Conservation (phyloP, 2,797 vertebrate genomes). For the Lacerta viridis region DNA sequence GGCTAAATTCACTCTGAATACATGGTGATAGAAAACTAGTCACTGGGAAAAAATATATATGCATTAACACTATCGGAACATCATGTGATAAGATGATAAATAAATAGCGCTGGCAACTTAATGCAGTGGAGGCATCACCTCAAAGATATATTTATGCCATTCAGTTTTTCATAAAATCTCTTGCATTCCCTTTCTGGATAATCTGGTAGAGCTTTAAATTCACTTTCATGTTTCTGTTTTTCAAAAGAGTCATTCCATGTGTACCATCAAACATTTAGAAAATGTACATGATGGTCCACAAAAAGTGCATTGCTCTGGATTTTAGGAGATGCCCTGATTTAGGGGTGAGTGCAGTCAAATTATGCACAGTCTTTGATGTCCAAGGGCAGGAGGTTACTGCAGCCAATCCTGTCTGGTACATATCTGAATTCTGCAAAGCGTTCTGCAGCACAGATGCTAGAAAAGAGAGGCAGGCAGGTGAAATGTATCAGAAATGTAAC, state of each 20-base stretch:
- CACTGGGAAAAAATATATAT: slow-evolving; percentile 26
- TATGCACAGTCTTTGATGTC: background rate
- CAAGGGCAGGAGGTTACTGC: background rate
- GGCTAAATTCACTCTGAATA: slow-evolving; percentile 38
- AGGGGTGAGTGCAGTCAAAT: background rate
- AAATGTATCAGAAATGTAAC: background rate
- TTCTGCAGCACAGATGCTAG: background rate
- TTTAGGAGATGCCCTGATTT: background rate
- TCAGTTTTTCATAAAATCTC: background rate
- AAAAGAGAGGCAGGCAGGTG: background rate
- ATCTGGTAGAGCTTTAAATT: slow-evolving; percentile 45
- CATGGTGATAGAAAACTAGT: slow-evolving; percentile 22
- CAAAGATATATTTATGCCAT: slow-evolving; percentile 26
- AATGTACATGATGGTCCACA: background rate
- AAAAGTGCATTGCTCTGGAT: background rate
- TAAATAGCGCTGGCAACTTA: background rate
- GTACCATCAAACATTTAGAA: background rate
- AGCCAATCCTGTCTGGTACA: background rate
- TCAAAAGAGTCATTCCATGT: background rate
- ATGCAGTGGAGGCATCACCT: background rate
- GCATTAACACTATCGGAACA: slow-evolving; percentile 27
- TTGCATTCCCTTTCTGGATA: slow-evolving; percentile 25
- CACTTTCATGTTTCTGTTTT: slow-evolving; percentile 34
- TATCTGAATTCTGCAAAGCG: background rate
- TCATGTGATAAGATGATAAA: slow-evolving; percentile 9